These are phyloP conservation scores for Congeria kusceri DNA, from an alignment of 2,888 invertebrate genomes.

Conservation along the genomic window DNA sequence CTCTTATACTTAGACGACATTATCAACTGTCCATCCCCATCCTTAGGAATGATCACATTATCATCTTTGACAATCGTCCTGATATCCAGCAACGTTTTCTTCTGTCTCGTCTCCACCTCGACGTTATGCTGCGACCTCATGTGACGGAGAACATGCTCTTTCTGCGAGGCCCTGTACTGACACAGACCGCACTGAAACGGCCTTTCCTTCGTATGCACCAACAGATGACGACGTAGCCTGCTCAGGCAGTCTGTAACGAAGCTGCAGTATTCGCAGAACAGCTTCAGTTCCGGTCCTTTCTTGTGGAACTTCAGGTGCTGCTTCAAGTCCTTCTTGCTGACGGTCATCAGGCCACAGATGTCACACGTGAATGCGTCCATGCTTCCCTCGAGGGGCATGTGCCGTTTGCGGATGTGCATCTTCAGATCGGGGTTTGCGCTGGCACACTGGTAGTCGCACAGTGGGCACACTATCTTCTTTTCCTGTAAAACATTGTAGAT, in stretches of 20 bases:
- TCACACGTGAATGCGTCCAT: conserved; percentile 75
- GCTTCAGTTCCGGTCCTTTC: conserved; percentile 82
- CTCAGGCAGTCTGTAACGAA: conserved; percentile 84
- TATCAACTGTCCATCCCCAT: conserved; percentile 1
- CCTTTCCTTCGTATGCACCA: conserved; percentile 81
- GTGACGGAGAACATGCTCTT: conserved; percentile 82
- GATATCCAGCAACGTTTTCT: conserved; percentile 29
- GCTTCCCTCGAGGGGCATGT: conserved; percentile 71
- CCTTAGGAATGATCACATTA: conserved; percentile 30
- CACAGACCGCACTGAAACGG: conserved; percentile 83
- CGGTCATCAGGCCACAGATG: conserved; percentile 78
- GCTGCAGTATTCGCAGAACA: conserved; percentile 83
- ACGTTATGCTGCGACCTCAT: conserved; percentile 81
- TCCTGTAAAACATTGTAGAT: too few relatives aligned
- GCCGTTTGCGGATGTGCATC: conserved; percentile 81
- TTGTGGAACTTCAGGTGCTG: conserved; percentile 84
- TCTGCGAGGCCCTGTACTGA: conserved; percentile 81
- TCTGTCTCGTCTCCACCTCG: conserved; percentile 64
- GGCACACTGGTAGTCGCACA: conserved; percentile 83
- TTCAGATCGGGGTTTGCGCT: conserved; percentile 83
- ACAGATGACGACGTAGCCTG: conserved; percentile 81
- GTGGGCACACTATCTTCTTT: conserved; percentile 81
- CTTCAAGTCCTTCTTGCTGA: conserved; percentile 79
- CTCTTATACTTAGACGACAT: neutral
- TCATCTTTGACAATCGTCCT: conserved; percentile 32